phyloP scores from a whole-genome alignment of 2,113 vertebrate species.

The Anarhynchus alexandrinus region DNA sequence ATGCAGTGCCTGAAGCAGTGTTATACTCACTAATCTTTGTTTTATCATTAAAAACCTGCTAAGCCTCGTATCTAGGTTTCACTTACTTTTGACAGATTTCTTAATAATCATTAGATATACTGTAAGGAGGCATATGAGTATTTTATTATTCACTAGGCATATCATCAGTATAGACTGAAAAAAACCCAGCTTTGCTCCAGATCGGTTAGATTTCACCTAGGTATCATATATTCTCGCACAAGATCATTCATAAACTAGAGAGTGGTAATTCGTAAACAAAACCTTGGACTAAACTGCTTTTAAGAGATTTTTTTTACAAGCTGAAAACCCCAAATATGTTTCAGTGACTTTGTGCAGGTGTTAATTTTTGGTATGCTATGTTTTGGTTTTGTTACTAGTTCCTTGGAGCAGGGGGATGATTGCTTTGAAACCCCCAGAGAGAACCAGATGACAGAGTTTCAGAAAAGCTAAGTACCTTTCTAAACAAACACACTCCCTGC shows the following conservation, averaged over 20 bases:
- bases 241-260: not conserved
- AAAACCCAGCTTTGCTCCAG: not conserved
- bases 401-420: not conserved
- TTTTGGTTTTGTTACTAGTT: not conserved
- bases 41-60: not conserved
- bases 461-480: slow-evolving; percentile 5
- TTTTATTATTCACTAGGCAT: not conserved
- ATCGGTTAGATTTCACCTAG: not conserved
- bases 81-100: not conserved
- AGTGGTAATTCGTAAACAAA: not conserved
- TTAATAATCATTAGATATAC: not conserved
- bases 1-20: not conserved
- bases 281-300: not conserved
- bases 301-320: not conserved
- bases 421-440: slow-evolving; percentile 15
- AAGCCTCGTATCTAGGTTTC: not conserved
- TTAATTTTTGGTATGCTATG: not conserved
- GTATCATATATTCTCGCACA: not conserved
- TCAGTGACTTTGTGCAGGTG: not conserved
- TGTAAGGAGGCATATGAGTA: not conserved
- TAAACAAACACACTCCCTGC: slow-evolving; percentile 25
- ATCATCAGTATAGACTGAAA: not conserved
- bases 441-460: slow-evolving; percentile 9
- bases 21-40: not conserved
- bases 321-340: not conserved